Conservation (phyloP, 2,113 vertebrate genomes). For the Rutilus rutilus region DNA sequence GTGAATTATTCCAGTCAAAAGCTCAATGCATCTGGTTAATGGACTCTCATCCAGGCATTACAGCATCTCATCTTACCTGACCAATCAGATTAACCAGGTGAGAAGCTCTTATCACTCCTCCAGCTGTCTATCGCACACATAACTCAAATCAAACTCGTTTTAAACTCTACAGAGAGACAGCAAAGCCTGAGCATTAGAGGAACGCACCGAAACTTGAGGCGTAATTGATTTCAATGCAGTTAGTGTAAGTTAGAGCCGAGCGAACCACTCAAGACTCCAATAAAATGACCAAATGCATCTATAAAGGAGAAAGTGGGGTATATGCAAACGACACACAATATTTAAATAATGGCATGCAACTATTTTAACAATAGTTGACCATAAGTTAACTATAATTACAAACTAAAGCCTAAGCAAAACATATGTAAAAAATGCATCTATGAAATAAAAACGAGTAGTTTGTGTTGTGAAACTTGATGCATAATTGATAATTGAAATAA, state of each 20-base stretch:
- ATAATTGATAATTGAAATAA: no score
- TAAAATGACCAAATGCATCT: background rate
- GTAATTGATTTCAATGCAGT: background rate
- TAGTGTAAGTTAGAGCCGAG: slow-evolving; percentile 1
- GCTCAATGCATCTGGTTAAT: background rate
- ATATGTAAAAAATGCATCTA: no score
- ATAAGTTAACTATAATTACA: no score
- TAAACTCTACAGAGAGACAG: background rate
- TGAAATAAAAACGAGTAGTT: no score
- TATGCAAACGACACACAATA: no score
- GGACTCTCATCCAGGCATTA: background rate
- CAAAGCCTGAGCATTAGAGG: background rate
- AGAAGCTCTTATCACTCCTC: background rate
- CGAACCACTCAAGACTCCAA: background rate
- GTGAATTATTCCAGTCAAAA: slow-evolving; percentile 3
- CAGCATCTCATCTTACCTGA: slow-evolving; percentile 19
- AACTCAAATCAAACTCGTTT: background rate
- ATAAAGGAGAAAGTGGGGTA: background rate
- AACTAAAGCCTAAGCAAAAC: no score
- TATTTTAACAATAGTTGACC: no score
- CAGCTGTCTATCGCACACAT: background rate
- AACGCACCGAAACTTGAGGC: background rate
- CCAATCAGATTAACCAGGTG: background rate
- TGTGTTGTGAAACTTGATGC: no score
- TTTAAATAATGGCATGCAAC: no score